Evolutionary conservation across 1,140 invertebrate species (phyloP), one percentile per base, ranked within the genome.

Genomic region (Anthonomus grandis): DNA sequence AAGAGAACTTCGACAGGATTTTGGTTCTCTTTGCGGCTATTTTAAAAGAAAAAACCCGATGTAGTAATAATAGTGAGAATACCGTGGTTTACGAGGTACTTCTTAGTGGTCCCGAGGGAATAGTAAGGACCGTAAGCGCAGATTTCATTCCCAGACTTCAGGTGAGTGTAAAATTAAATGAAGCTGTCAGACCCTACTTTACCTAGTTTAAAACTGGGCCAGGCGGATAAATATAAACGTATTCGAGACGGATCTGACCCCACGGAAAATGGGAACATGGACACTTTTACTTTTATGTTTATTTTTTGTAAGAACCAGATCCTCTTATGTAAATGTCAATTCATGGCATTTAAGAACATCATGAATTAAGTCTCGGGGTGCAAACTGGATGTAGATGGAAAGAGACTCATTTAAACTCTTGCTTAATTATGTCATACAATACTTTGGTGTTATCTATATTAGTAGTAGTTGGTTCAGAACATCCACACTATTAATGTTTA

Each of bases 111-210:
- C 62, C 68, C 23, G 64, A 65, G 12, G 57, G 31, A 3, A 46
- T 64, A 22, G 66, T 68, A 18, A 54, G 67, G 54, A 63, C 62
- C 38, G 59, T 66, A 17, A 66, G 68, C 48, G 60, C 59, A 41
- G 70, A 73, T 64, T 70, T 73, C 52, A 62, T 73, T 59, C 59
- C 52, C 27, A 62, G 71, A 51, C 62, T 73, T 47, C 71, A 73
- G 71, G 70, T 72, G 66, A 61, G 69, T 62, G 58, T 39, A 46
- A 59, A 63, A 42, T 31, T 41, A 38, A n/a, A n/a, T n/a, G n/a
- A n/a, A n/a, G n/a, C n/a, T n/a, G n/a, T n/a, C n/a, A n/a, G n/a
- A n/a, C n/a, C n/a, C n/a, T n/a, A n/a, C 47, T 56, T 50, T 49
- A 25, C 39, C 49, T 48, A 49, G 48, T 62, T 57, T 44, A 45